Evolutionary conservation across 2,797 vertebrate genomes (phyloP).

Genomic region (Melanotaenia maccullochi): DNA sequence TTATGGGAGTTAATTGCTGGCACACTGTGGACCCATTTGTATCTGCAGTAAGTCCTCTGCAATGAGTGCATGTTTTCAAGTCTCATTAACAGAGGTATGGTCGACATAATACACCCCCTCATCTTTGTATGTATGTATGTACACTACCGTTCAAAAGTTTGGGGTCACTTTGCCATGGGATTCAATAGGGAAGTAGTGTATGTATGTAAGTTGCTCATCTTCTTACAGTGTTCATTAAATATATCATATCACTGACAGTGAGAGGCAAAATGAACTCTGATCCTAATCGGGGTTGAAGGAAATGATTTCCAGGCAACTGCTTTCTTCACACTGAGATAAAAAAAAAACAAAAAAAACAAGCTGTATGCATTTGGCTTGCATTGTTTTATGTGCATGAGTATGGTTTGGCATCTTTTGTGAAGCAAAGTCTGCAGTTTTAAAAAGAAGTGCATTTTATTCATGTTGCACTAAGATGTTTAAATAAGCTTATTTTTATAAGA

Average conservation of each 20-base stretch:
- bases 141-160: slow-evolving; percentile 14
- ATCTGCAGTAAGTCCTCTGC: slow-evolving; percentile 21
- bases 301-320: slow-evolving; percentile 38
- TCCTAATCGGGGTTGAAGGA: slow-evolving; percentile 54
- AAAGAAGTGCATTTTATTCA: slow-evolving; percentile 9
- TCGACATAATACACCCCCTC: slow-evolving; percentile 26
- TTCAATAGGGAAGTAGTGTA: too few relatives aligned
- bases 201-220: slow-evolving; percentile 9
- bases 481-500: slow-evolving; percentile 18
- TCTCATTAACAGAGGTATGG: slow-evolving; percentile 46
- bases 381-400: background rate
- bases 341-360: background rate
- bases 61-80: slow-evolving; percentile 39
- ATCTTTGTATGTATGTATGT: slow-evolving; percentile 49
- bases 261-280: slow-evolving; percentile 47
- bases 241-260: slow-evolving; percentile 21
- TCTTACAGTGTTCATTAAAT: slow-evolving; percentile 58
- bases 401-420: background rate
- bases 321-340: slow-evolving; percentile 2
- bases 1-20: background rate
- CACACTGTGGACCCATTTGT: slow-evolving; percentile 34
- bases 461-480: background rate
- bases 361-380: slow-evolving; percentile 10
- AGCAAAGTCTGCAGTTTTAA: background rate
- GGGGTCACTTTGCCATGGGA: too few relatives aligned